Percentiles rank a stretch among this genome's conserved stretches.
Evolutionary conservation across 2,888 invertebrate genomes (phyloP).

Genomic region (Onthophagus sagittarius): DNA sequence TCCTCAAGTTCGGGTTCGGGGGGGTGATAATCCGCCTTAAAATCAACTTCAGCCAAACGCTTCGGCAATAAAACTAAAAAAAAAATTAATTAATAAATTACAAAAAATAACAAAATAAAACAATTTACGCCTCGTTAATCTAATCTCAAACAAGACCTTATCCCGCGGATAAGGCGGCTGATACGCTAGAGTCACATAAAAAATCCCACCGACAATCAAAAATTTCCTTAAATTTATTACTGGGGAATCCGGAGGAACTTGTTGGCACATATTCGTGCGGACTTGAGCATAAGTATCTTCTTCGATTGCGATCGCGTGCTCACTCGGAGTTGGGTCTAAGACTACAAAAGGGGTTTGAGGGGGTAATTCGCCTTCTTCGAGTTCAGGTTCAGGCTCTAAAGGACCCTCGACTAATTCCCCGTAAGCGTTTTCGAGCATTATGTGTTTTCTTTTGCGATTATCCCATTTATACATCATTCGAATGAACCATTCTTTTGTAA

Average conservation of each 20-base stretch:
- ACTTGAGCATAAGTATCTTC: constrained; percentile 50
- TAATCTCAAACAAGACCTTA: constrained; percentile 50
- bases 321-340: constrained; percentile 39
- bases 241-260: constrained; percentile 48
- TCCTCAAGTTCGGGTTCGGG: too few species aligned
- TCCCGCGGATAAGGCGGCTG: constrained; percentile 75
- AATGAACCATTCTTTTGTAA: constrained; percentile 39
- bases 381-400: constrained; percentile 27
- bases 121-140: constrained; percentile 57
- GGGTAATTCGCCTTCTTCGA: constrained; percentile 35
- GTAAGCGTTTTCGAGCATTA: constrained; percentile 28
- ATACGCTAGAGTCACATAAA: constrained; percentile 66
- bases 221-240: constrained; percentile 74
- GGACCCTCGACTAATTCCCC: constrained; percentile 27
- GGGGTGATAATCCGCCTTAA: constrained; percentile 65
- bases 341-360: constrained; percentile 41
- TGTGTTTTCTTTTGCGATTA: constrained; percentile 24
- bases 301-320: constrained; percentile 29
- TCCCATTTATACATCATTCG: constrained; percentile 42
- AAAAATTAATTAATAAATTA: too few species aligned
- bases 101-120: constrained; percentile 12
- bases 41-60: constrained; percentile 56
- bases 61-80: constrained; percentile 61
- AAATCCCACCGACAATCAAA: constrained; percentile 71
- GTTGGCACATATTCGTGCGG: constrained; percentile 42